These are phyloP conservation scores for Drosophila meridionalis DNA, from an alignment of 2,888 invertebrate genomes.

Conservation along the genomic window DNA sequence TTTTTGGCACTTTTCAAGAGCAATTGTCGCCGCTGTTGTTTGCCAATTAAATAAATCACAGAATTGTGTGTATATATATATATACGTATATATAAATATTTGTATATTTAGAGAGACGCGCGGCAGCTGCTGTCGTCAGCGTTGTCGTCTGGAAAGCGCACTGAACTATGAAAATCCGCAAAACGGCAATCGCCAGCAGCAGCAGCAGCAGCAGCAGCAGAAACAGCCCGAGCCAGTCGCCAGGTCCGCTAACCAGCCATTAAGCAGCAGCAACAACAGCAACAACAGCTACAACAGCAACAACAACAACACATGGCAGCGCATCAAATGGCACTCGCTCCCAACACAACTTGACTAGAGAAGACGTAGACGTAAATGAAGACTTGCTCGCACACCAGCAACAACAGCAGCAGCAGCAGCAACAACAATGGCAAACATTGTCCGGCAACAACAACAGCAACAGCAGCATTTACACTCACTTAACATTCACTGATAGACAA, in stretches of 20 bases:
- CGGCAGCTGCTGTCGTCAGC: conserved; percentile 58
- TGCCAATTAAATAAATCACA: conserved; percentile 37
- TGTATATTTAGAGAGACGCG: conserved; percentile 40
- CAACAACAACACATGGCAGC: conserved; percentile 43
- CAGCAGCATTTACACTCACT: conserved; percentile 25
- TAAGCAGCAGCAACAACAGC: conserved; percentile 45
- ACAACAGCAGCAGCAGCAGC: conserved; percentile 5
- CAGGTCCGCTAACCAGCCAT: conserved; percentile 62
- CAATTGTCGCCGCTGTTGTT: conserved; percentile 40
- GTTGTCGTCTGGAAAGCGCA: conserved; percentile 80
- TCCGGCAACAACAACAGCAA: conserved; percentile 27
- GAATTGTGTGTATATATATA: conserved; percentile 18
- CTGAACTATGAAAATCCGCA: conserved; percentile 79
- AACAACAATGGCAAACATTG: conserved; percentile 22
- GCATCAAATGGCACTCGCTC: conserved; percentile 76
- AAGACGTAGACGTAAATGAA: conserved; percentile 11
- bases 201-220: conserved; percentile 40
- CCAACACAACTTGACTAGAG: conserved; percentile 48
- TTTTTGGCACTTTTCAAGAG: conserved; percentile 57
- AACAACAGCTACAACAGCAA: conserved; percentile 24
- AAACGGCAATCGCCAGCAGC: conserved; percentile 52
- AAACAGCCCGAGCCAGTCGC: conserved; percentile 34
- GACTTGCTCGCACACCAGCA: conserved; percentile 37
- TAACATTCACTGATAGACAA: conserved; percentile 46
- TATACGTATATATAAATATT: conserved; percentile 29